Conservation (phyloP, 2,888 invertebrate genomes). For the Trichogramma dendrolimi region DNA sequence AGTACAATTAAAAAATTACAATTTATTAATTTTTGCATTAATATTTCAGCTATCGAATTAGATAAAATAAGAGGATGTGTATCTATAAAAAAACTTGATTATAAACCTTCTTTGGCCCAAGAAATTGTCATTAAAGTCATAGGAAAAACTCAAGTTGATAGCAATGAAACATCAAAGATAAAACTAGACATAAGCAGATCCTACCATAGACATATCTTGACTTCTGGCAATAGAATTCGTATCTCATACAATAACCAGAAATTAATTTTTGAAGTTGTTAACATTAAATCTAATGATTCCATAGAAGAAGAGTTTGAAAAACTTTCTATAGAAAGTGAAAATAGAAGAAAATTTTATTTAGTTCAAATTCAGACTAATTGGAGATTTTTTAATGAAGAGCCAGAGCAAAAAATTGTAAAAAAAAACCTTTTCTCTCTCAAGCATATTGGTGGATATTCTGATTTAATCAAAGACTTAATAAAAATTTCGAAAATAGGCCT, state of each 20-base stretch:
- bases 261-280: slow-evolving; percentile 49
- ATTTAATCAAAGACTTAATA: slow-evolving; percentile 63
- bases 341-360: slow-evolving; percentile 38
- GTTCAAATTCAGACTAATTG: slow-evolving; percentile 55
- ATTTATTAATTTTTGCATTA: not conserved
- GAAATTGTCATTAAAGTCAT: slow-evolving; percentile 39
- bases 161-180: slow-evolving; percentile 33
- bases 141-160: slow-evolving; percentile 35
- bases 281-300: slow-evolving; percentile 34
- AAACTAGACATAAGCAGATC: slow-evolving; percentile 38
- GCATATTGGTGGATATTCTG: slow-evolving; percentile 66
- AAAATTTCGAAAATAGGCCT: slow-evolving; percentile 63
- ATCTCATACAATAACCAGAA: slow-evolving; percentile 54
- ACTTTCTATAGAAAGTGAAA: slow-evolving; percentile 30
- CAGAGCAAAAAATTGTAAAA: slow-evolving; percentile 46
- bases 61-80: slow-evolving; percentile 38
- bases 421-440: slow-evolving; percentile 48
- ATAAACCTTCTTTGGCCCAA: slow-evolving; percentile 32
- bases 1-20: not conserved
- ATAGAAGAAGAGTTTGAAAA: slow-evolving; percentile 13
- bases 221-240: slow-evolving; percentile 48
- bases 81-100: slow-evolving; percentile 34
- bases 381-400: slow-evolving; percentile 46
- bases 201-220: slow-evolving; percentile 46
- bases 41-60: slow-evolving; percentile 39